These are phyloP conservation scores for Selene dorsalis DNA, from an alignment of 2,797 vertebrate species.

Conservation along the genomic window DNA sequence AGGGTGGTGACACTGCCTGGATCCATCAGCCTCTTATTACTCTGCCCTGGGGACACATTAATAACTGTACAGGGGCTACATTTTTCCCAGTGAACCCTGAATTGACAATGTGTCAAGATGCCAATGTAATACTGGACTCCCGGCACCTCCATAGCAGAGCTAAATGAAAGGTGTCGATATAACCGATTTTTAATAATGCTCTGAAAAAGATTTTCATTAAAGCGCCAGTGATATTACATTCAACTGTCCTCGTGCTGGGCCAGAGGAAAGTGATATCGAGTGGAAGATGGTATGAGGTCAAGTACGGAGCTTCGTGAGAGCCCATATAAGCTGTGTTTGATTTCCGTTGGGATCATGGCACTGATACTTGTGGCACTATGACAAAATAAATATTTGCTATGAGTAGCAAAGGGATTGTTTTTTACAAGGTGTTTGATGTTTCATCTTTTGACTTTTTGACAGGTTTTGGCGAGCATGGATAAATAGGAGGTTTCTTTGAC, in stretches of 20 bases:
- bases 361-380: constrained; percentile 45
- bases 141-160: constrained; percentile 18
- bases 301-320: constrained; percentile 2
- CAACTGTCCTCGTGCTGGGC: constrained; percentile 17
- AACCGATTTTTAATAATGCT: constrained; percentile 65
- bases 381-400: constrained; percentile 54
- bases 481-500: not conserved
- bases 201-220: constrained; percentile 66
- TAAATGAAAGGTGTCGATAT: constrained; percentile 62
- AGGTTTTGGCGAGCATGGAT: not conserved
- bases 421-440: constrained; percentile 13
- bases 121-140: not conserved
- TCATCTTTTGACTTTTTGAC: constrained; percentile 5
- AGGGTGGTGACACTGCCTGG: constrained; percentile 28
- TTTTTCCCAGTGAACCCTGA: constrained; percentile 32
- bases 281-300: constrained; percentile 41
- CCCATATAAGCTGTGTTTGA: constrained; percentile 56
- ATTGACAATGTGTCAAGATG: constrained; percentile 38
- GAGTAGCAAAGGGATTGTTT: constrained; percentile 22
- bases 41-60: constrained; percentile 41
- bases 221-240: constrained; percentile 48
- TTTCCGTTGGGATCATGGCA: constrained; percentile 64
- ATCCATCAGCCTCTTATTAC: constrained; percentile 38
- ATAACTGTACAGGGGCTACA: constrained; percentile 27
- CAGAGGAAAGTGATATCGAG: constrained; percentile 49